Percentiles rank a stretch among this genome's conserved stretches.
Conservation (phyloP, 1,140 invertebrate species). For the Pogonomyrmex barbatus region DNA sequence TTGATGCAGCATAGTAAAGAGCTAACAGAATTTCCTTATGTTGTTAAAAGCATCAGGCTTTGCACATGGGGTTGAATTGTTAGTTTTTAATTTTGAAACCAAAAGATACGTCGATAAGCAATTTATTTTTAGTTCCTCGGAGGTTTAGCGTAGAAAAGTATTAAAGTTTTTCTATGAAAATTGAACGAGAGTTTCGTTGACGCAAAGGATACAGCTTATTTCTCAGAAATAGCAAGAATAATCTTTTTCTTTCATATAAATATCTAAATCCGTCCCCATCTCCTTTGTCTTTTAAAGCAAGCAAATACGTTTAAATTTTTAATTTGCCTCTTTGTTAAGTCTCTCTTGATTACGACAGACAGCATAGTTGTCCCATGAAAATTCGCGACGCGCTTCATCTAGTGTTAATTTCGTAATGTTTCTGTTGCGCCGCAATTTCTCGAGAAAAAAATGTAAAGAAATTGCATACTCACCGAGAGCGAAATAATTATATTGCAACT, state of each 20-base stretch:
- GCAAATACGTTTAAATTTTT: conserved; percentile 19
- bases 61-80: not conserved
- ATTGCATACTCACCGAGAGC: not conserved
- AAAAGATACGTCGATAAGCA: conserved; percentile 28
- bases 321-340: not conserved
- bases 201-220: conserved; percentile 34
- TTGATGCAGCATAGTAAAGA: not conserved
- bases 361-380: not conserved
- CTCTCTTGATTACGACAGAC: not conserved
- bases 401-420: not conserved
- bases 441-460: not conserved
- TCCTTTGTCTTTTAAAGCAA: not conserved
- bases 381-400: not conserved
- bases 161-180: conserved; percentile 12
- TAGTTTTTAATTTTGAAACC: conserved; percentile 35
- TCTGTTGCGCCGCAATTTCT: not conserved
- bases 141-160: conserved; percentile 5
- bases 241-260: not conserved
- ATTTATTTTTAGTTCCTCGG: conserved; percentile 28
- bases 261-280: not conserved
- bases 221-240: not conserved
- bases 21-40: conserved; percentile 1
- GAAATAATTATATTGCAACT: conserved; percentile 31
- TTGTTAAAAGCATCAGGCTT: not conserved
- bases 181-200: conserved; percentile 4